A percentile compares a stretch with the other conserved stretches of the same genome.
These are phyloP conservation scores for Alosa alosa DNA, from an alignment of 2,113 vertebrate species.

Conservation along the genomic window DNA sequence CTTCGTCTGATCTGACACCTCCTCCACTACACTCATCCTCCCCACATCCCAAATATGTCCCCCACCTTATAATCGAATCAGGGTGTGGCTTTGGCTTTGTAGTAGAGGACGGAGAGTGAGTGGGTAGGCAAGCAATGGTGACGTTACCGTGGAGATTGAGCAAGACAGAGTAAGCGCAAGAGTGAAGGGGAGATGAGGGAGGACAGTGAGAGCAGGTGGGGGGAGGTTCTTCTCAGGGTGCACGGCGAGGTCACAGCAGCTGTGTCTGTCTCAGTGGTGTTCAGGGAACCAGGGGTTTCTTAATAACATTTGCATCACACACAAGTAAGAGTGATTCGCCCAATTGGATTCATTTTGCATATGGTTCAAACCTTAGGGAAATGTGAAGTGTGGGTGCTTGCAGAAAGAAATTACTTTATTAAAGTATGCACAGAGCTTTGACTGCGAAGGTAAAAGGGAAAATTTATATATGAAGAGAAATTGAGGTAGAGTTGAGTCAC, in stretches of 20 bases:
- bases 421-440: constrained; percentile 39
- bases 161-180: neutral
- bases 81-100: neutral
- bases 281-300: constrained; percentile 31
- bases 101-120: neutral
- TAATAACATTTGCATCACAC: constrained; percentile 41
- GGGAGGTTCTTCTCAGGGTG: constrained; percentile 17
- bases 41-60: neutral
- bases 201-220: constrained; percentile 34
- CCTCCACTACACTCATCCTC: neutral
- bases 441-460: neutral
- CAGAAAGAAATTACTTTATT: constrained; percentile 58
- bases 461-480: neutral
- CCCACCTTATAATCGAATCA: neutral
- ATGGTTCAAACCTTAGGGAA: constrained; percentile 30
- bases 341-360: constrained; percentile 47
- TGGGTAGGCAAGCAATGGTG: neutral
- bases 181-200: constrained; percentile 31
- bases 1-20: neutral
- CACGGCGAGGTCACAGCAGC: constrained; percentile 49
- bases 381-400: neutral
- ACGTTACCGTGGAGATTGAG: neutral
- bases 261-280: constrained; percentile 39
- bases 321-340: constrained; percentile 53
- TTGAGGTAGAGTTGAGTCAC: neutral